A percentile compares a stretch with the other conserved stretches of the same genome.
Conservation (phyloP, 2,797 vertebrate species). For the Neosalanx taihuensis region DNA sequence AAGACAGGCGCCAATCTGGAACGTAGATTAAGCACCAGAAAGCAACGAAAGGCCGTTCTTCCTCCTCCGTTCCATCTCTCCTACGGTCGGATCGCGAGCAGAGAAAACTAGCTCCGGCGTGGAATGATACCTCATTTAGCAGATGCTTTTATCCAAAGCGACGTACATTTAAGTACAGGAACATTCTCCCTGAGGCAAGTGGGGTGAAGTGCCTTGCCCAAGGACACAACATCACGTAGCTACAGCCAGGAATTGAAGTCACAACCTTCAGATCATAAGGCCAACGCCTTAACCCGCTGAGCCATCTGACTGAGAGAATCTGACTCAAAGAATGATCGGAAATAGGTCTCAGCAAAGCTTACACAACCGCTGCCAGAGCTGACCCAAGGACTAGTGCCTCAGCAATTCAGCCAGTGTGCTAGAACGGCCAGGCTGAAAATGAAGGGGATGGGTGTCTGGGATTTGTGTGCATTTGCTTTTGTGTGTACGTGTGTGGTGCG, state of each 20-base stretch:
- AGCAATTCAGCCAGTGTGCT: constrained; percentile 37
- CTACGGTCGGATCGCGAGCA: neutral
- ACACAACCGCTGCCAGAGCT: constrained; percentile 44
- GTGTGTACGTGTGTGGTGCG: neutral
- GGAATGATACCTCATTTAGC: too few species aligned
- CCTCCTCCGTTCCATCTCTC: constrained; percentile 31
- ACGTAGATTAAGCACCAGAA: constrained; percentile 40
- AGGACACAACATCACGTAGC: too few species aligned
- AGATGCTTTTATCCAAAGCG: too few species aligned
- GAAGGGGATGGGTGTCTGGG: constrained; percentile 29
- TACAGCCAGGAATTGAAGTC: too few species aligned
- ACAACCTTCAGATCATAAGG: too few species aligned
- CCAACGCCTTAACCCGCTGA: too few species aligned
- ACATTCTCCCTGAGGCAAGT: too few species aligned
- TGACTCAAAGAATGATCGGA: constrained; percentile 27
- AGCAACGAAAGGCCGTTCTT: constrained; percentile 24
- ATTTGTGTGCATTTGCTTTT: constrained; percentile 12
- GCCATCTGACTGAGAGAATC: too few species aligned
- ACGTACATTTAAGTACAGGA: too few species aligned
- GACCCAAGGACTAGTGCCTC: constrained; percentile 42
- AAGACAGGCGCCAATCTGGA: constrained; percentile 27
- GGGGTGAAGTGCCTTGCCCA: too few species aligned
- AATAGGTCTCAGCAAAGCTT: constrained; percentile 53
- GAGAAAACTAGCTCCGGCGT: neutral
- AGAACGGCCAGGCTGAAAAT: constrained; percentile 38